phyloP scores from a whole-genome alignment of 2,888 invertebrate genomes.

The Drosophila aldrichi region DNA sequence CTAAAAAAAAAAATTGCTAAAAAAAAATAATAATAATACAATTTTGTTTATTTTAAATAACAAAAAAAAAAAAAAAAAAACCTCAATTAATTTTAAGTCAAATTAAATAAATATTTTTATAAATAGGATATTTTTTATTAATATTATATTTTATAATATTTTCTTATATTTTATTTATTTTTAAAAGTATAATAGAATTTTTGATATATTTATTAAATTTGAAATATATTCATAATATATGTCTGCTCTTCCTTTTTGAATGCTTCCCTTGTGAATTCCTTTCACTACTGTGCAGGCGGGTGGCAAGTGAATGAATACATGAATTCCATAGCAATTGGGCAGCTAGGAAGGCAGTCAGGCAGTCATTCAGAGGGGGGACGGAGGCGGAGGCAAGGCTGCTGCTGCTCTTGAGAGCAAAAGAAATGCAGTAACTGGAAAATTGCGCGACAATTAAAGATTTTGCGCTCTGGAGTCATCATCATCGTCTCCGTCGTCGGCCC shows the following conservation, averaged over 20 bases:
- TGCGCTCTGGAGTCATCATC: slow-evolving; percentile 46
- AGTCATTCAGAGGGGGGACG: not conserved
- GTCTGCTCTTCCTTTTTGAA: not conserved
- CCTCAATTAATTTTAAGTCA: no score
- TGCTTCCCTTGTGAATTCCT: not conserved
- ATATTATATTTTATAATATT: no score
- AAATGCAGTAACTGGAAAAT: slow-evolving; percentile 81
- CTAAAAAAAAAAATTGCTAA: no score
- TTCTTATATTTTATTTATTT: no score
- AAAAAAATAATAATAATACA: no score
- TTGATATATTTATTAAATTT: not conserved
- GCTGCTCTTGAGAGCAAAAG: slow-evolving; percentile 40
- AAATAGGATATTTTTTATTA: no score
- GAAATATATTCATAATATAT: not conserved
- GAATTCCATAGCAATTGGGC: slow-evolving; percentile 68
- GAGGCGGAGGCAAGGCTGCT: no score
- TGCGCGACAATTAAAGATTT: slow-evolving; percentile 82
- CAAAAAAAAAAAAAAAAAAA: no score
- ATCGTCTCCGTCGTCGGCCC: slow-evolving; percentile 40
- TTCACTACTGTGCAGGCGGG: slow-evolving; percentile 48
- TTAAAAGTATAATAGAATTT: no score
- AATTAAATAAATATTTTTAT: no score
- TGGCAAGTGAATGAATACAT: slow-evolving; percentile 69
- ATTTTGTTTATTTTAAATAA: no score
- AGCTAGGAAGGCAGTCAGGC: slow-evolving; percentile 21